These are phyloP conservation scores for Silurus glanis DNA, from an alignment of 2,113 vertebrate species.

Conservation along the genomic window DNA sequence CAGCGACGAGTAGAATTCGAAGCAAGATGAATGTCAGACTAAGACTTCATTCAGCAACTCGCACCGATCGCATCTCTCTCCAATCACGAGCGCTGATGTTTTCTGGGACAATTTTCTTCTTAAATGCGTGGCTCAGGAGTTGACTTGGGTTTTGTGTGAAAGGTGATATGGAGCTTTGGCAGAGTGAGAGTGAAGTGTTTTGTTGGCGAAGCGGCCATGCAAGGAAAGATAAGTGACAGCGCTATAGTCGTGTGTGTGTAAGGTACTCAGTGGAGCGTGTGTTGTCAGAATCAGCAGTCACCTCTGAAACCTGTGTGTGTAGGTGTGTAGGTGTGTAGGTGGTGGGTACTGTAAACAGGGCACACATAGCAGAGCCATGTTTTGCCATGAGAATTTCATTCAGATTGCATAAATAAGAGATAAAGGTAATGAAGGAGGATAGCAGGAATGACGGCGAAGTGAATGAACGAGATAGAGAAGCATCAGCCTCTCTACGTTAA, in stretches of 20 bases:
- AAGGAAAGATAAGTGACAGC: slow-evolving; percentile 51
- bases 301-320: slow-evolving; percentile 26
- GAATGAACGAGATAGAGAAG: not conserved
- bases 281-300: slow-evolving; percentile 28
- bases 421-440: slow-evolving; percentile 10
- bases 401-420: not conserved
- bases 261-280: slow-evolving; percentile 43
- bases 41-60: slow-evolving; percentile 25
- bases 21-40: slow-evolving; percentile 41
- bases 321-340: not conserved
- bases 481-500: slow-evolving; percentile 23
- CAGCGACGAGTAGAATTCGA: slow-evolving; percentile 18
- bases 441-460: too few relatives aligned
- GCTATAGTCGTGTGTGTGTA: slow-evolving; percentile 32
- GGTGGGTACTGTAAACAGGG: slow-evolving; percentile 1
- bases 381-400: not conserved
- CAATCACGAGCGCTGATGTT: slow-evolving; percentile 29
- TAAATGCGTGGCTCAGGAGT: slow-evolving; percentile 18
- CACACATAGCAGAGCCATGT: slow-evolving; percentile 13
- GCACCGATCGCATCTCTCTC: slow-evolving; percentile 25
- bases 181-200: slow-evolving; percentile 18
- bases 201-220: slow-evolving; percentile 43
- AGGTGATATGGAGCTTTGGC: slow-evolving; percentile 25
- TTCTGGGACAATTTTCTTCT: slow-evolving; percentile 3
- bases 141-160: slow-evolving; percentile 29